These are phyloP conservation scores for Aplysina aerophoba DNA, from an alignment of 37 sponge, comb jelly and placozoan species.

Conservation along the genomic window DNA sequence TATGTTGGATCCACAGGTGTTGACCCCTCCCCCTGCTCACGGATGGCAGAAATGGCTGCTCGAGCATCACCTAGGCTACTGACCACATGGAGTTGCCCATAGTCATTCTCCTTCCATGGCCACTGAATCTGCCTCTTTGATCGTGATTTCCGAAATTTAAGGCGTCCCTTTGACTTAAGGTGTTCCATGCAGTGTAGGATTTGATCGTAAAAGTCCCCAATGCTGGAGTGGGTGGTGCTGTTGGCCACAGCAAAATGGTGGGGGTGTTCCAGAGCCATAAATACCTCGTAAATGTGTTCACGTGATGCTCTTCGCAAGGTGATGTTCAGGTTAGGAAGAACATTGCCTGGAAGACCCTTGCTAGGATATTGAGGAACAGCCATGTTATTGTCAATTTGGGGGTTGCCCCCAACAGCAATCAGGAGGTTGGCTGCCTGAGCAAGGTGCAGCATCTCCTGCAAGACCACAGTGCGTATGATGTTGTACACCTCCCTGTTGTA, in stretches of 20 bases:
- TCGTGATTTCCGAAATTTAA: background rate
- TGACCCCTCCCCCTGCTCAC: slow-evolving; percentile 68
- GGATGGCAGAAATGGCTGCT: slow-evolving; percentile 41
- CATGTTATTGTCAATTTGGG: slow-evolving; percentile 42
- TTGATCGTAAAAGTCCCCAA: slow-evolving; percentile 55
- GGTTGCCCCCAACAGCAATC: slow-evolving; percentile 49
- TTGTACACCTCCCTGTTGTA: slow-evolving; percentile 42
- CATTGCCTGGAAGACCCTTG: slow-evolving; percentile 46
- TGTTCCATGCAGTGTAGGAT: slow-evolving; percentile 40
- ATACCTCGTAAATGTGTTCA: slow-evolving; percentile 43
- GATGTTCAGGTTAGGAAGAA: slow-evolving; percentile 42
- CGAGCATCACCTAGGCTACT: slow-evolving; percentile 38
- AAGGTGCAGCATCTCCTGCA: slow-evolving; percentile 72
- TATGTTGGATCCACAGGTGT: slow-evolving; percentile 34
- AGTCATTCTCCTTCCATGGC: slow-evolving; percentile 29
- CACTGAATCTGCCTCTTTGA: slow-evolving; percentile 28
- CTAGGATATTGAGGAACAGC: slow-evolving; percentile 37
- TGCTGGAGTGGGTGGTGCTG: slow-evolving; percentile 17
- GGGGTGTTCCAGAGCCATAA: slow-evolving; percentile 52
- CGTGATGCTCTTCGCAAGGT: slow-evolving; percentile 34
- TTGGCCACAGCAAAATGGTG: background rate
- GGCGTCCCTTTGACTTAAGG: background rate
- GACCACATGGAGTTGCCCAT: slow-evolving; percentile 5
- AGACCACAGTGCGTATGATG: slow-evolving; percentile 34
- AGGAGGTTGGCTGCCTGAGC: slow-evolving; percentile 58